phyloP scores from a whole-genome alignment of 2,888 invertebrate species.

The Diaperis boleti region DNA sequence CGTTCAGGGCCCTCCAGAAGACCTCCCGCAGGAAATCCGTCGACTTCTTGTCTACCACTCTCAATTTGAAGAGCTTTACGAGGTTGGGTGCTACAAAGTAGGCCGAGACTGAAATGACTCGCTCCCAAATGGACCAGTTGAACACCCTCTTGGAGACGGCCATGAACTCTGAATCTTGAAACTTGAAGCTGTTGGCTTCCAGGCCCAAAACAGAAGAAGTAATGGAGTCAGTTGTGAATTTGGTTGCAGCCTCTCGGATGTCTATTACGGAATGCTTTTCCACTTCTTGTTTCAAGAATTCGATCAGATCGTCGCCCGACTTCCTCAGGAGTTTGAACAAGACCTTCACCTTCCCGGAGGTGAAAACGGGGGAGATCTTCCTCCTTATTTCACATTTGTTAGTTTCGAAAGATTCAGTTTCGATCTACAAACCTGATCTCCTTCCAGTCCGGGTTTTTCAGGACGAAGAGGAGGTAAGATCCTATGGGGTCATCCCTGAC shows the following conservation, averaged over 20 bases:
- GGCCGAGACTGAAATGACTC: constrained; percentile 31
- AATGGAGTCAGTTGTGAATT: constrained; percentile 43
- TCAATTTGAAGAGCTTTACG: constrained; percentile 39
- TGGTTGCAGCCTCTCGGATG: constrained; percentile 39
- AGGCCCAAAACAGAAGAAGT: constrained; percentile 46
- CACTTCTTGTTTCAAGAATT: too few species aligned
- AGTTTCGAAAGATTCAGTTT: too few species aligned
- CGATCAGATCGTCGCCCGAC: constrained; percentile 52
- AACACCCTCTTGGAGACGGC: constrained; percentile 34
- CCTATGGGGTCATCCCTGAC: constrained; percentile 63
- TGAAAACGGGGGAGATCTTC: constrained; percentile 68
- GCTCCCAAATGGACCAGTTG: constrained; percentile 33
- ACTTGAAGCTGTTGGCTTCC: constrained; percentile 44
- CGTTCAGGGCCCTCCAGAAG: constrained; percentile 39
- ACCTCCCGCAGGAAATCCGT: constrained; percentile 34
- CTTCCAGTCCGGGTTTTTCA: constrained; percentile 68
- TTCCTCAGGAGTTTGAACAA: constrained; percentile 66
- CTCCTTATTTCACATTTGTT: constrained; percentile 60
- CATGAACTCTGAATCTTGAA: constrained; percentile 44
- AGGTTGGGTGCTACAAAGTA: constrained; percentile 45
- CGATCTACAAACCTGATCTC: constrained; percentile 41
- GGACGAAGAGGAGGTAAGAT: constrained; percentile 62
- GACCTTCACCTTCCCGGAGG: constrained; percentile 67
- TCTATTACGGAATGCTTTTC: constrained; percentile 16
- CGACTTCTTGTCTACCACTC: constrained; percentile 37